Conservation (phyloP, 2,797 vertebrate species). For the Mus spretus region DNA sequence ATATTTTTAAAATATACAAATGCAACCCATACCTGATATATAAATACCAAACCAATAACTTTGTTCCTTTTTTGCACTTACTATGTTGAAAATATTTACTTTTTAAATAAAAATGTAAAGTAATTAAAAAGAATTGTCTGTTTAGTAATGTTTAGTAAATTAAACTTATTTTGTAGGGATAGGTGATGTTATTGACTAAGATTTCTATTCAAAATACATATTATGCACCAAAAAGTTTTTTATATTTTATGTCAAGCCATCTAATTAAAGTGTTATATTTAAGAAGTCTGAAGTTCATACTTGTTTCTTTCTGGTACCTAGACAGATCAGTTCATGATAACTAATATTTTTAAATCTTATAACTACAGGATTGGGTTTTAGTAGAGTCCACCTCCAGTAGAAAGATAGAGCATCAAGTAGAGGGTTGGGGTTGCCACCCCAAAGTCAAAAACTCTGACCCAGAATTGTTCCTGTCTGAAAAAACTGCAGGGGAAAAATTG, state of each 20-base stretch:
- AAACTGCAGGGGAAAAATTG: no score
- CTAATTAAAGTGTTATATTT: background rate
- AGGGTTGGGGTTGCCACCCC: no score
- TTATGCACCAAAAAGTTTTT: constrained; percentile 31
- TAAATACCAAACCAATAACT: background rate
- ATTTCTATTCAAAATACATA: background rate
- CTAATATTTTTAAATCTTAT: constrained; percentile 8
- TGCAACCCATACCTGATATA: background rate
- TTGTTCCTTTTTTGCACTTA: constrained; percentile 31
- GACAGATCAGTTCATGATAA: background rate
- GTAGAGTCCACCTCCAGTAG: no score
- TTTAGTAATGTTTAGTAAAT: constrained; percentile 32
- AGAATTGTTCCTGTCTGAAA: no score
- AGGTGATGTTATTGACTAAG: constrained; percentile 7
- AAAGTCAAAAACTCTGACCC: no score
- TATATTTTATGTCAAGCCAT: background rate
- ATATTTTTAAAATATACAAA: constrained; percentile 21
- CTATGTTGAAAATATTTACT: background rate
- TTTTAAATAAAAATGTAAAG: background rate
- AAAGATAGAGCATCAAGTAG: no score
- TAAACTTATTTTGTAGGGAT: background rate
- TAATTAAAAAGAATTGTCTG: background rate
- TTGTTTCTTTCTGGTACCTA: background rate
- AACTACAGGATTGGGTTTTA: background rate
- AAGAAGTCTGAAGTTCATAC: background rate